Conservation (phyloP, 2,888 invertebrate species). For the Drosophila seclusa region DNA sequence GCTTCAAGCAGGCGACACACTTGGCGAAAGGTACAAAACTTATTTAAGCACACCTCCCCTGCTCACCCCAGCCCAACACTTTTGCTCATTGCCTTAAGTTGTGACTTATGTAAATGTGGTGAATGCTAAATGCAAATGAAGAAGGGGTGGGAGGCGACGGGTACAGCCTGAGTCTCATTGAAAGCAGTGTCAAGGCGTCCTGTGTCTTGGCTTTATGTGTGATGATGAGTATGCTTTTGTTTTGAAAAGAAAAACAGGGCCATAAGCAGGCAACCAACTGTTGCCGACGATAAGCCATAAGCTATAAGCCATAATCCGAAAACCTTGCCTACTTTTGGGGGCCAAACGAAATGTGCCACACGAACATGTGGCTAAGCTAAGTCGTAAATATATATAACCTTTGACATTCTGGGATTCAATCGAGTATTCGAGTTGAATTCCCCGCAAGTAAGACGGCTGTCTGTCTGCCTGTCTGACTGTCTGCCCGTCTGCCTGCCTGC, state of each 20-base stretch:
- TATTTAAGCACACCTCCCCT: constrained; percentile 48
- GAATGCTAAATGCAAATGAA: constrained; percentile 33
- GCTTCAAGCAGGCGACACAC: constrained; percentile 32
- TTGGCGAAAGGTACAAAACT: constrained; percentile 43
- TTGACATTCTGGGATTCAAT: constrained; percentile 53
- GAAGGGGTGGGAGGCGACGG: background rate
- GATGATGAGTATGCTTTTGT: constrained; percentile 34
- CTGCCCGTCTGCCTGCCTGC: background rate
- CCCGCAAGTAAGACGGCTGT: background rate
- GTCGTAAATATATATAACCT: constrained; percentile 29
- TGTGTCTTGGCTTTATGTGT: constrained; percentile 35
- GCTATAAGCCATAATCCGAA: constrained; percentile 26
- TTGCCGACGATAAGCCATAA: constrained; percentile 27
- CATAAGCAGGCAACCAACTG: constrained; percentile 52
- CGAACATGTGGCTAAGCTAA: constrained; percentile 6
- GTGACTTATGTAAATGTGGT: constrained; percentile 69
- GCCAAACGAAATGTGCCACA: constrained; percentile 27
- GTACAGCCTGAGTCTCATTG: constrained; percentile 6
- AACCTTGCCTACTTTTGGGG: constrained; percentile 54
- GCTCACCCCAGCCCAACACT: constrained; percentile 47
- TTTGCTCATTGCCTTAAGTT: constrained; percentile 33
- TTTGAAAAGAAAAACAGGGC: constrained; percentile 25
- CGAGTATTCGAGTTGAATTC: constrained; percentile 24
- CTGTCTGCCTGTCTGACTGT: constrained; percentile 3
- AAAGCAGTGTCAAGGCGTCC: constrained; percentile 41